Evolutionary conservation across 2,888 invertebrate species (phyloP), one percentile per base, ranked within the genome.

Genomic region (Plemyria rubiginata): DNA sequence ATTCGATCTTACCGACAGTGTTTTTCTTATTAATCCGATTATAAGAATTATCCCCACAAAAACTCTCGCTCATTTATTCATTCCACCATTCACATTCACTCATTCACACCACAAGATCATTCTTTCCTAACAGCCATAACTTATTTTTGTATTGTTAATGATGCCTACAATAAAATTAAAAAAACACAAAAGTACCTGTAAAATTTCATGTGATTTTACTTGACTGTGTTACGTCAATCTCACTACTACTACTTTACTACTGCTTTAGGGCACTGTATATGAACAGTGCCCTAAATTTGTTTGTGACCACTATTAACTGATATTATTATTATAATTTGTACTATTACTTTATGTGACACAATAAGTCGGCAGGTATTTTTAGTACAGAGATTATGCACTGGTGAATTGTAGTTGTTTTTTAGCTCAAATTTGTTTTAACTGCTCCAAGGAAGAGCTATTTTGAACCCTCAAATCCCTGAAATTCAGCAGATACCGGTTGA

Each of bases 401-500:
- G 4, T 46, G 46, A 13, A 40, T 28, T 45, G 29, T 45, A 32
- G n/a, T 45, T 32, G 9, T 54, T 22, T 29, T 40, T 40, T n/a
- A 4, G 32, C 8, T 32, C 32, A 38, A 32, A 38, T 3, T 43
- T 15, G 1, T 6, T 43, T 15, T 13, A 15, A 43, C 13, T 15
- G 6, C 12, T 13, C 2, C 13, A 43, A 7, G 13, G n/a, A 4
- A n/a, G 7, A n/a, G 43, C 29, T 32, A 56, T 49, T 54, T 48
- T 13, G 12, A 41, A 40, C 49, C 65, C 54, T 43, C 29, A 54
- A 67, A 62, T 55, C 56, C 15, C 59, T 67, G 62, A 67, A 64
- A 64, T 60, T 66, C 65, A 63, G 65, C 64, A 65, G 62, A 70
- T 67, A 62, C 67, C 56, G 52, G 52, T 62, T 62, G 57, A 65